These are phyloP conservation scores for Camelus dromedarius DNA, from an alignment of 2,113 vertebrate genomes.

Conservation along the genomic window DNA sequence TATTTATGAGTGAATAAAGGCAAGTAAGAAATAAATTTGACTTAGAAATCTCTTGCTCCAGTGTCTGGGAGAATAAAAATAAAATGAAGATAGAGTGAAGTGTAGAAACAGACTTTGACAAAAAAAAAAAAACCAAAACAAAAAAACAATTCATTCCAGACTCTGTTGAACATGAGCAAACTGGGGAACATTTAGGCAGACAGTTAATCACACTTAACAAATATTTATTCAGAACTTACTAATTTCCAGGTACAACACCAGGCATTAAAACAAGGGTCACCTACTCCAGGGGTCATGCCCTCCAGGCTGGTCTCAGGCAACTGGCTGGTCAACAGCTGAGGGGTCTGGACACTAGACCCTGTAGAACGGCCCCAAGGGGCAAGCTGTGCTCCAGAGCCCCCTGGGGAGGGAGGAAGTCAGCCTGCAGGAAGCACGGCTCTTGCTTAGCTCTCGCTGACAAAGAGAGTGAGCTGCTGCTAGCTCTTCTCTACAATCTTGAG, in stretches of 20 bases:
- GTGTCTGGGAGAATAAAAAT: constrained; percentile 51
- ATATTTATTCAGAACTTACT: background rate
- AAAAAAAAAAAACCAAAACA: background rate
- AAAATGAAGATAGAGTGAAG: constrained; percentile 65
- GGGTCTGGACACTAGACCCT: no score
- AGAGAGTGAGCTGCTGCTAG: background rate
- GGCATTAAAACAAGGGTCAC: background rate
- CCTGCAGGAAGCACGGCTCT: no score
- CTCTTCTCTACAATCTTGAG: background rate
- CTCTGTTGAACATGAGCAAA: background rate
- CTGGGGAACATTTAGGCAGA: background rate
- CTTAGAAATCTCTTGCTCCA: constrained; percentile 60
- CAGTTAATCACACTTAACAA: background rate
- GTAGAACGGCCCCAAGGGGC: background rate
- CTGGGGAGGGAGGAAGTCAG: background rate
- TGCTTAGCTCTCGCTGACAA: background rate
- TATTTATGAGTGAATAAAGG: constrained; percentile 77
- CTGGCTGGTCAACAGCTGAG: background rate
- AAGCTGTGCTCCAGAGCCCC: accelerated
- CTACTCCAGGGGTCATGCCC: background rate
- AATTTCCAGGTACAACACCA: background rate
- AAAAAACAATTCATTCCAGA: constrained; percentile 4
- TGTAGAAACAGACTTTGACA: constrained; percentile 38
- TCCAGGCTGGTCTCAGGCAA: background rate
- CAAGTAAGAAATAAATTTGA: constrained; percentile 74